phyloP scores from a whole-genome alignment of 2,113 vertebrate species.

The Grantiella picta region DNA sequence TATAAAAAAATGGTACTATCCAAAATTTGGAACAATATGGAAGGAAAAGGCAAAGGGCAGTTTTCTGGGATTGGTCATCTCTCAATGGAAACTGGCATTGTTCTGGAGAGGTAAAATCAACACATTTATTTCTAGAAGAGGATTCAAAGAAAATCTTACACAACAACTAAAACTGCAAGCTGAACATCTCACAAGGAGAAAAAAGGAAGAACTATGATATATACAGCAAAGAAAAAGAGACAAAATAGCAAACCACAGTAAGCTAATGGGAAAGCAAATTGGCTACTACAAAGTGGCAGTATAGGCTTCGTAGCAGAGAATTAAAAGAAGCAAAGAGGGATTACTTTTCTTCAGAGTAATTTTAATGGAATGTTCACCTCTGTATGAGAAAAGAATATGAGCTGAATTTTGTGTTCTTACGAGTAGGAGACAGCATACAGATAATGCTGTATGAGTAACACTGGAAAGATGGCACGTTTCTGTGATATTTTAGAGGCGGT shows the following conservation, averaged over 20 bases:
- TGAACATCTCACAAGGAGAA: neutral
- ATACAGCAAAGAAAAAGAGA: neutral
- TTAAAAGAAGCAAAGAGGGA: neutral
- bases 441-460: neutral
- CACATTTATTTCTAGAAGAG: neutral
- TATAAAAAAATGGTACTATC: neutral
- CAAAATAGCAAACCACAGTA: neutral
- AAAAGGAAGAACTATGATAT: neutral
- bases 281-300: neutral
- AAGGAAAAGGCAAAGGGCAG: neutral
- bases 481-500: neutral
- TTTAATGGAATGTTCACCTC: neutral
- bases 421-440: neutral
- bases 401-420: neutral
- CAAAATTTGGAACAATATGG: neutral
- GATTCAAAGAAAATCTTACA: neutral
- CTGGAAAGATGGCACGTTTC: neutral
- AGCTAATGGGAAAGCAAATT: neutral
- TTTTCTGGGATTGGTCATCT: neutral
- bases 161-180: neutral
- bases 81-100: neutral
- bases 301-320: neutral
- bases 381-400: neutral
- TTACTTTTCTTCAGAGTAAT: neutral
- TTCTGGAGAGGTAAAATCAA: neutral